Evolutionary conservation across 2,888 invertebrate genomes (phyloP).

Genomic region (Leucoptera coffeella): DNA sequence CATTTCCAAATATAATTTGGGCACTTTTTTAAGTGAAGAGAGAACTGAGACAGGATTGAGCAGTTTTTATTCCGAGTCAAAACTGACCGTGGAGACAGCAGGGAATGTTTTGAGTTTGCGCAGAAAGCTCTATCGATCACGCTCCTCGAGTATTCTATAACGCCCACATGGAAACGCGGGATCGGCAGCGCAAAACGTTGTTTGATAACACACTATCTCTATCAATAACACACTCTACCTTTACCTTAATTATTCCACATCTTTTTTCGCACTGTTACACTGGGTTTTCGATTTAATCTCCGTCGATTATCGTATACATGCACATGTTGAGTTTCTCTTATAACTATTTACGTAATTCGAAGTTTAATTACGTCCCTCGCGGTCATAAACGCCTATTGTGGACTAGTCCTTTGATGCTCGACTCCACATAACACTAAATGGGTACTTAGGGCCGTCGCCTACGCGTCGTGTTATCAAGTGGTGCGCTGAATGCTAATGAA

Average conservation of each 20-base stretch:
- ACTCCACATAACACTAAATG: no score
- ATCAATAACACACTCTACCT: constrained; percentile 15
- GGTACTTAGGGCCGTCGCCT: constrained; percentile 13
- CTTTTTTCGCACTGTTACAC: no score
- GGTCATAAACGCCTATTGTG: no score
- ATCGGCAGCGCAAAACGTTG: constrained; percentile 39
- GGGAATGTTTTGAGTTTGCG: constrained; percentile 23
- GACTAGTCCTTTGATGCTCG: no score
- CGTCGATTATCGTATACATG: no score
- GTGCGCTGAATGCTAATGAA: constrained; percentile 37
- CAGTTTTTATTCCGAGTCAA: constrained; percentile 13
- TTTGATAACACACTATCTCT: constrained; percentile 40
- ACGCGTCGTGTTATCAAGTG: constrained; percentile 27
- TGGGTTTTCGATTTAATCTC: no score
- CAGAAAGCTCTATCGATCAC: constrained; percentile 42
- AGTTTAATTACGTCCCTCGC: no score
- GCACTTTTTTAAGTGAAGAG: constrained; percentile 21
- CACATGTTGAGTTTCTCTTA: no score
- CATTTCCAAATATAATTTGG: constrained; percentile 22
- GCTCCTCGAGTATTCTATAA: constrained; percentile 27
- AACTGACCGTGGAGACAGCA: constrained; percentile 20
- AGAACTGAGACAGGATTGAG: constrained; percentile 21
- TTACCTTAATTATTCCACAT: constrained; percentile 24
- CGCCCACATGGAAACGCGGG: constrained; percentile 31
- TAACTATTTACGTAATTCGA: no score